A percentile compares a stretch with the other conserved stretches of the same genome.
Evolutionary conservation across 2,888 invertebrate species (phyloP).

Genomic region (Erynnis tages): DNA sequence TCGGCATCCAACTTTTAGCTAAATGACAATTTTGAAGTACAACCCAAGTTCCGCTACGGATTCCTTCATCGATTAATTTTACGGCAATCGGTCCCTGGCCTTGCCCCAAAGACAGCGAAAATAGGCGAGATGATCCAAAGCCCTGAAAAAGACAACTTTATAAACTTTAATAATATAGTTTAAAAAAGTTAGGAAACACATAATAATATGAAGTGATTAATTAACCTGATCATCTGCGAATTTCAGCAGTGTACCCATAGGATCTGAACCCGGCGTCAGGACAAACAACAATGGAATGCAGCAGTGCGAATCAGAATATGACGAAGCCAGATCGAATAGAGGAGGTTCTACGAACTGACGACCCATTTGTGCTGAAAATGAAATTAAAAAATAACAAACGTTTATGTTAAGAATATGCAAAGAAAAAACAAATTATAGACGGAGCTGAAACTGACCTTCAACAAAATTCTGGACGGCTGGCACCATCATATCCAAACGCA

Average conservation of each 20-base stretch:
- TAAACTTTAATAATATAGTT: not conserved
- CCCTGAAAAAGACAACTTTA: constrained; percentile 64
- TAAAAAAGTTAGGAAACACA: too few species aligned
- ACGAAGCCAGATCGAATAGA: constrained; percentile 91
- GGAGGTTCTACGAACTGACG: constrained; percentile 93
- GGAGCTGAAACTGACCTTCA: constrained; percentile 60
- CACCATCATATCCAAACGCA: constrained; percentile 94
- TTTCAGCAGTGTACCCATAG: constrained; percentile 92
- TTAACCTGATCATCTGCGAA: constrained; percentile 96
- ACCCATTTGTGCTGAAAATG: constrained; percentile 84
- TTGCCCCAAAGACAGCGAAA: constrained; percentile 94
- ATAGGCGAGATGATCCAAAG: constrained; percentile 87
- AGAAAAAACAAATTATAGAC: not conserved
- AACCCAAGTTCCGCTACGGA: constrained; percentile 94
- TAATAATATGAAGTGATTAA: too few species aligned
- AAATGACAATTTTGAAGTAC: constrained; percentile 97
- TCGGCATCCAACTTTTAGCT: constrained; percentile 97
- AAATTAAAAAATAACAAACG: not conserved
- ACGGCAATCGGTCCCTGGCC: constrained; percentile 96
- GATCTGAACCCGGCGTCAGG: constrained; percentile 96
- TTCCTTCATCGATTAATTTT: constrained; percentile 91
- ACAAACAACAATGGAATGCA: constrained; percentile 95
- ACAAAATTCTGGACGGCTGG: constrained; percentile 89
- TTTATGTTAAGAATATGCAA: too few species aligned
- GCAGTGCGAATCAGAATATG: constrained; percentile 92